These are phyloP conservation scores for Triplophysa tibetana DNA, from an alignment of 2,113 vertebrate species.

Conservation along the genomic window DNA sequence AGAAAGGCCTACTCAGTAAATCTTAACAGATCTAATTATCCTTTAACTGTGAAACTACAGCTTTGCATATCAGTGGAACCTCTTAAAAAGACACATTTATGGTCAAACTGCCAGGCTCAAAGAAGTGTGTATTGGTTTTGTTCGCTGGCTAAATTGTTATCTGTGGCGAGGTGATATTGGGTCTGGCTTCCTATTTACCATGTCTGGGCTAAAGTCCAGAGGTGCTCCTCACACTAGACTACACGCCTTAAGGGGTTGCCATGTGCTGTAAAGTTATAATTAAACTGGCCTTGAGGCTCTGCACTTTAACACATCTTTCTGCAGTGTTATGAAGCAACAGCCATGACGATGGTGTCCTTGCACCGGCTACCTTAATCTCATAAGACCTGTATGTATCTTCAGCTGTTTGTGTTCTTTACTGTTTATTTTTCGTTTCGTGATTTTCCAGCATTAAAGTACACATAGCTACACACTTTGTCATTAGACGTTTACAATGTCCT, in stretches of 20 bases:
- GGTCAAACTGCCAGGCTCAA: background rate
- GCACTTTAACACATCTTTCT: background rate
- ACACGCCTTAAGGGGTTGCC: constrained; percentile 3
- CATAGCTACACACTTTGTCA: too few species aligned
- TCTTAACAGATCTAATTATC: too few species aligned
- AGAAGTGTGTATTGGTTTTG: background rate
- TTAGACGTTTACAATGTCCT: too few species aligned
- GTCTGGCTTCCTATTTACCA: background rate
- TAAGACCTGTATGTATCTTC: background rate
- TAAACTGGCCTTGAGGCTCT: background rate
- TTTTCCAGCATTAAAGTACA: too few species aligned
- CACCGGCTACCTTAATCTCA: background rate
- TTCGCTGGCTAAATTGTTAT: constrained; percentile 18
- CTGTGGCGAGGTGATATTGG: background rate
- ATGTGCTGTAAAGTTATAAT: constrained; percentile 27
- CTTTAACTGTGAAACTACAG: too few species aligned
- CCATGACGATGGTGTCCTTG: constrained; percentile 1
- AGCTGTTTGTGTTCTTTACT: background rate
- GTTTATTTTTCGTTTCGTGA: too few species aligned
- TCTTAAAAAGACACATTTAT: background rate
- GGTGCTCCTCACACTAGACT: constrained; percentile 6
- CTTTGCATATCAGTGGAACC: too few species aligned
- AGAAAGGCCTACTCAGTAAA: too few species aligned
- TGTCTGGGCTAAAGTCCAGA: constrained; percentile 6
- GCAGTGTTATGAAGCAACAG: constrained; percentile 11